phyloP scores from a whole-genome alignment of 2,888 invertebrate species.

The Ectemnius cavifrons region DNA sequence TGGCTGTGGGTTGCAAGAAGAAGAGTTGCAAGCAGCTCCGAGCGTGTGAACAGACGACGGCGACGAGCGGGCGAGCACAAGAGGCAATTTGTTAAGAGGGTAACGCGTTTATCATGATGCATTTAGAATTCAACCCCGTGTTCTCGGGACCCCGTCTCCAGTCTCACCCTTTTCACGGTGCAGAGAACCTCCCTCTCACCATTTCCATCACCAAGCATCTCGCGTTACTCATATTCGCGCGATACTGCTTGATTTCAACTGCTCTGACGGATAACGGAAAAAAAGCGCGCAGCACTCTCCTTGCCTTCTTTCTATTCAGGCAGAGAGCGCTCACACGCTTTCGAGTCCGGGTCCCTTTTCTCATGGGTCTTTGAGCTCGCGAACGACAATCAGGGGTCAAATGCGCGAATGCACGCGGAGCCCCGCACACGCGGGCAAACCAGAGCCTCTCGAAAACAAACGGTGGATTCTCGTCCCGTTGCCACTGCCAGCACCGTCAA shows the following conservation, averaged over 20 bases:
- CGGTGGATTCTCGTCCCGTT: conserved; percentile 34
- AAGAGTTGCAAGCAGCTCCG: conserved; percentile 54
- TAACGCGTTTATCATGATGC: conserved; percentile 62
- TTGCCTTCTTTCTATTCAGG: conserved; percentile 6
- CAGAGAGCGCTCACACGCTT: conserved; percentile 5
- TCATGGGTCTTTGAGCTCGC: conserved; percentile 28
- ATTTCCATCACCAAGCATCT: background rate
- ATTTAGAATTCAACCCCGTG: conserved; percentile 53
- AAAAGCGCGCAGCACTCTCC: background rate
- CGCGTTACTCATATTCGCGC: conserved; percentile 9
- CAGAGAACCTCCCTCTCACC: conserved; percentile 3
- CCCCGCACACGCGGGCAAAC: conserved; percentile 5
- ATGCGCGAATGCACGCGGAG: conserved; percentile 47
- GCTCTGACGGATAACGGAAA: conserved; percentile 1
- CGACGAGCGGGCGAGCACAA: conserved; percentile 53
- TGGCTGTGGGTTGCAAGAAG: conserved; percentile 52
- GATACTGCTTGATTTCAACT: background rate
- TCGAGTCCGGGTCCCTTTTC: background rate
- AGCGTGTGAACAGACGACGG: background rate
- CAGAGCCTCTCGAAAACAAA: conserved; percentile 46
- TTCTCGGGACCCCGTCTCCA: background rate
- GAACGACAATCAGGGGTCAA: conserved; percentile 50
- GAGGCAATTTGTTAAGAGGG: conserved; percentile 68
- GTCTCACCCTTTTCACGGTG: background rate
- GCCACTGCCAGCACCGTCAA: background rate